Base-by-base conservation (phyloP, 2,888 invertebrate genomes). In the Rugalucina vietnamica region DNA sequence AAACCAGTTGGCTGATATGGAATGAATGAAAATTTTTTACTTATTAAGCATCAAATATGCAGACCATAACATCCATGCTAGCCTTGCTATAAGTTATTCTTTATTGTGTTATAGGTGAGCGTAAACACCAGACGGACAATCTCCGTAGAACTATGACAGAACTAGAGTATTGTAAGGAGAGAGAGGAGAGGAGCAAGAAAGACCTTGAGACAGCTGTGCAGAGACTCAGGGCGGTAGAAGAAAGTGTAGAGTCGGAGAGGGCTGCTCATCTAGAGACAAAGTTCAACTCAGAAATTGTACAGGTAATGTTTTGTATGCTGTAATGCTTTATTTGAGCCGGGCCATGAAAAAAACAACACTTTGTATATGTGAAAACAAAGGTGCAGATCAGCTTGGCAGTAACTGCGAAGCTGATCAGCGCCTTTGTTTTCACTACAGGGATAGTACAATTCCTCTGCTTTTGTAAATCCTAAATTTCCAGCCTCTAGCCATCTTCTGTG, bases 271-370 rank as follows among this genome's bases (percentile, higher is more conserved):
- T 94, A 24, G 94, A 94, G 89, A 93, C 93, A 12, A 94, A 94
- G 79, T 94, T 94, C 81, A 94, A 94, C 88, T 93, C 94, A 0
- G 94, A 94, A 88, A 93, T 94, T 79, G 90, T 94, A 18, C 94
- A 94, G 92, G 94, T 94, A 88, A 57, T n/a, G n/a, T n/a, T n/a
- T n/a, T n/a, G n/a, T n/a, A n/a, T n/a, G n/a, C n/a, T n/a, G n/a
- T n/a, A n/a, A n/a, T n/a, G n/a, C n/a, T n/a, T n/a, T n/a, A n/a
- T n/a, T n/a, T n/a, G n/a, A n/a, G n/a, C n/a, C n/a, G n/a, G n/a
- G n/a, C n/a, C n/a, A n/a, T n/a, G n/a, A n/a, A n/a, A n/a, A n/a
- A n/a, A n/a, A n/a, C n/a, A n/a, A n/a, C n/a, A n/a, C n/a, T n/a
- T n/a, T n/a, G n/a, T n/a, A n/a, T n/a, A n/a, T n/a, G n/a, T n/a